Base-by-base conservation (phyloP, 2,888 invertebrate species). In the Candidula unifasciata region DNA sequence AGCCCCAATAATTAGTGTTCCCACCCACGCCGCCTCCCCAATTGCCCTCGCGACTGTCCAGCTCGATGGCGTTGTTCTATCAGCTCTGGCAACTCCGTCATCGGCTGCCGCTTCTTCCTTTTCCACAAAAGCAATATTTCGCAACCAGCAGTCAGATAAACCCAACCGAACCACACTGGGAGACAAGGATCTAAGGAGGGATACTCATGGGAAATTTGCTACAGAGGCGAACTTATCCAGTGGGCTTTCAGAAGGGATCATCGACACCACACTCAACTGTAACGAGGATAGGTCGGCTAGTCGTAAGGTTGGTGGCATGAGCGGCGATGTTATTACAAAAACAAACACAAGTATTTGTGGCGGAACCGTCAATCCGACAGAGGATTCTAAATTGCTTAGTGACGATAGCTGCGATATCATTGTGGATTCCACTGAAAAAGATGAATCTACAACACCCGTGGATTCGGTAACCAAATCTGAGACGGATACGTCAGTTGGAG, bases 51-150 rank as follows among this genome's bases (percentile, higher is more conserved):
- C 81, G 3, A 69, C 81, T 24, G 77, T 85, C 24, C 85, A 85
- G 44, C 81, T 81, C 30, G 85, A 85, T 64, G 78, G 85, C 18
- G 64, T 85, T 21, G 44, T 85, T 21, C 71, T 85, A 16, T 76
- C 85, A 13, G 85, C 85, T 16, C 71, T 85, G 5, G 85, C 85
- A 13, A 81, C 81, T 21, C 85, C 85, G n/a, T 85, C 85, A 2
- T 85, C 85, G 8, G 85, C 85, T 3, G 85, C 85, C 5, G 80
- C 84, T 30, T 80, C 84, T 2, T 80, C 80, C 21, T 57, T 64
- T 16, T 21, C 73, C 37, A 37, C 73, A 60, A 83, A 78, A 57
- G 13, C 68, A 54, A 57, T 68, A 10, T 27, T 76, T 52, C 30
- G 57, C 21, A 83, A 83, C 24, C 82, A 82, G 10, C 66, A 54